Base-by-base conservation (phyloP, 2,797 vertebrate species). In the Pseudochirops cupreus region DNA sequence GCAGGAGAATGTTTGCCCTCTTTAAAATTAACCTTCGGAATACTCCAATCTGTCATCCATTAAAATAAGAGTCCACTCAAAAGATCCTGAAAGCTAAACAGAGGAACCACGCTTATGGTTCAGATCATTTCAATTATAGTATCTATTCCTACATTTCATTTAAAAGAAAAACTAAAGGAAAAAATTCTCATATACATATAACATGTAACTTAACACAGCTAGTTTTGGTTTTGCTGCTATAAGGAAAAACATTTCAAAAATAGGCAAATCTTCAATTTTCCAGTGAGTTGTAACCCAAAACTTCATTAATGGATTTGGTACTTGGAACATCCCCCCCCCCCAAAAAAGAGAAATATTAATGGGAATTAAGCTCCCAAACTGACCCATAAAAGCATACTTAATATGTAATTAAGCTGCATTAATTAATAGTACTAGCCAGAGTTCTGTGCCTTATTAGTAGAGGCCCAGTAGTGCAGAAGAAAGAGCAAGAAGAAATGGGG, bases 91-190 rank as follows among this genome's bases (percentile, higher is more conserved):
- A 91, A 26, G 54, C 50, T 46, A 58, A n/a, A n/a, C 53, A 94
- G 93, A 91, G 89, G 11, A 94, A 92, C 16, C 87, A 56, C 92
- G n/a, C 54, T 12, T 7, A 1, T 9, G 14, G 87, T 94, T 92
- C 57, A 93, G 94, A 94, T 89, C 92, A 89, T 57, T 39, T 95
- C 46, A 91, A 50, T 33, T 96, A 92, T 7, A 92, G 62, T 90
- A 92, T 58, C 91, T 56, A 52, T 95, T 94, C 53, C 46, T 67
- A 50, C 90, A 56, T 7, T 56, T 92, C 52, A 92, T 59, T 67
- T 39, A 58, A 26, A 67, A 87, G 39, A 9, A 28, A 16, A 53
- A 29, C 26, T 28, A 12, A 56, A 39, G 18, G 33, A 24, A 52
- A 39, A 12, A 87, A 50, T 46, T 82, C 74, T 50, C 24, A 50